These are phyloP conservation scores for Drosophila sp. DNA, from an alignment of 1,140 invertebrate species.

Conservation along the genomic window DNA sequence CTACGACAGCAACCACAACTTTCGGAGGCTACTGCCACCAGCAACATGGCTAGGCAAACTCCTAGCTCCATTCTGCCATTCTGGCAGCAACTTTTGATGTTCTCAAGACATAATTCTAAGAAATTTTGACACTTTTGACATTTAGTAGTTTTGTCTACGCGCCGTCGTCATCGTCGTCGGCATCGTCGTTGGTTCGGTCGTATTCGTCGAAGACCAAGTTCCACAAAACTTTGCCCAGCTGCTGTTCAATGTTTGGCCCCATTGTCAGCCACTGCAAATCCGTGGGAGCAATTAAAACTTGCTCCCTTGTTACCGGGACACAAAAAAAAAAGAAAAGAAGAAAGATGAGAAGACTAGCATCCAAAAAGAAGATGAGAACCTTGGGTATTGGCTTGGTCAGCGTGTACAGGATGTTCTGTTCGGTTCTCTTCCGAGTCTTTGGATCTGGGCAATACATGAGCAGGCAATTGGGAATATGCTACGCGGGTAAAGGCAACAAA, in stretches of 20 bases:
- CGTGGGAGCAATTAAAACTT: slow-evolving; percentile 76
- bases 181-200: slow-evolving; percentile 16
- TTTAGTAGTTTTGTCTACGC: slow-evolving; percentile 79
- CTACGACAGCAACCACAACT: slow-evolving; percentile 39
- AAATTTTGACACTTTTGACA: slow-evolving; percentile 81
- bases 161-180: slow-evolving; percentile 32
- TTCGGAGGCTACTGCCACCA: slow-evolving; percentile 24
- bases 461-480: neutral
- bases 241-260: slow-evolving; percentile 33
- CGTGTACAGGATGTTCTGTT: neutral
- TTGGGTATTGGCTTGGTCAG: slow-evolving; percentile 2
- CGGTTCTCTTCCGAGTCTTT: neutral
- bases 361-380: neutral
- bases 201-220: slow-evolving; percentile 7
- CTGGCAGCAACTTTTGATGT: slow-evolving; percentile 68
- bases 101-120: slow-evolving; percentile 77
- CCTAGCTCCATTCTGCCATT: slow-evolving; percentile 18
- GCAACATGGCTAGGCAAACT: slow-evolving; percentile 34
- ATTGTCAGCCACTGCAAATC: slow-evolving; percentile 59
- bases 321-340: neutral
- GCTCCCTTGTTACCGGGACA: slow-evolving; percentile 18
- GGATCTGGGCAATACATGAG: neutral
- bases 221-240: neutral
- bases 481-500: neutral
- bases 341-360: neutral